phyloP scores from a whole-genome alignment of 1,140 invertebrate genomes.

The Mizuhopecten yessoensis region DNA sequence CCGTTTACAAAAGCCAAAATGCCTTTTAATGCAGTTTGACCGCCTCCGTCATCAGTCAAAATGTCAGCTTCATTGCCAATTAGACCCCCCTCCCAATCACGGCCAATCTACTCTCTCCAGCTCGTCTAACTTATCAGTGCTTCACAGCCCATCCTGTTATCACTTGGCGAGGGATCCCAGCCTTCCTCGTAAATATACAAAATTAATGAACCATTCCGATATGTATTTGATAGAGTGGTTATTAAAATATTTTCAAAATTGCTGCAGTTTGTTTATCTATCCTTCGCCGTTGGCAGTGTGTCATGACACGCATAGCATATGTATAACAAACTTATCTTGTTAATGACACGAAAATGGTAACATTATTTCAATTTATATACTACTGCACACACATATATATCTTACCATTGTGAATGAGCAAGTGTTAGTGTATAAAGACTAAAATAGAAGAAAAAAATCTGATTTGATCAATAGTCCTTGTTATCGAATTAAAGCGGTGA shows the following conservation, averaged over 20 bases:
- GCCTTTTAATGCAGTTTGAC: constrained; percentile 38
- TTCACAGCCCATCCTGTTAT: neutral
- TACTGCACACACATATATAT: too few relatives aligned
- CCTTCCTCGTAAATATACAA: neutral
- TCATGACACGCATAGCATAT: neutral
- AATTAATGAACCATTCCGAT: constrained; percentile 25
- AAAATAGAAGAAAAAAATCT: too few relatives aligned
- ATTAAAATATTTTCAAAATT: constrained; percentile 9
- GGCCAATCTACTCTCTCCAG: neutral
- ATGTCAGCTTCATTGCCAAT: constrained; percentile 38
- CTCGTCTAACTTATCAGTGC: constrained; percentile 6
- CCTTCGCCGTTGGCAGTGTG: neutral
- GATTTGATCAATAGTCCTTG: too few relatives aligned
- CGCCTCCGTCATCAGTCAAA: constrained; percentile 23
- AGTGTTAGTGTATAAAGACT: too few relatives aligned
- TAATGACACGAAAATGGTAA: neutral
- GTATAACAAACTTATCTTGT: neutral
- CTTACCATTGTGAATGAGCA: too few relatives aligned
- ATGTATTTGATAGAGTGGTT: constrained; percentile 20
- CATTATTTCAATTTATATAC: neutral
- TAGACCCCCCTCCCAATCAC: neutral
- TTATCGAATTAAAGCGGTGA: neutral
- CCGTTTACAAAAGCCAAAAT: constrained; percentile 5
- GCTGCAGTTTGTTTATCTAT: neutral
- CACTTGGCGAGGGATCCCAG: neutral